Base-by-base conservation (phyloP, 2,113 vertebrate species). In the Rhodinocichla rosea region DNA sequence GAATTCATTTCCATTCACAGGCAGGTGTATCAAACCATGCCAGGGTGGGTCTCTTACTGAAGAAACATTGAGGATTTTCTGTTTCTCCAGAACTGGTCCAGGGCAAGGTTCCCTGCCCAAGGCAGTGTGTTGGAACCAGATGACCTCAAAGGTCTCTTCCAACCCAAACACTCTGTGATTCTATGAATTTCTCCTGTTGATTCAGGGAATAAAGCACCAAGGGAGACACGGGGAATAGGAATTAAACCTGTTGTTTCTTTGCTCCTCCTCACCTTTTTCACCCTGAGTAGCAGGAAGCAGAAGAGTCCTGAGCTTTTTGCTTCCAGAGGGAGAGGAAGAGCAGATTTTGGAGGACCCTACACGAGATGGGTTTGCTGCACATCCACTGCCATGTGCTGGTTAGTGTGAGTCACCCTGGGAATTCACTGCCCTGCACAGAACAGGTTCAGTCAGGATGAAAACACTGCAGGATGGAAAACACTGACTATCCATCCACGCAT, bases 401-500 rank as follows among this genome's bases (percentile, higher is more conserved):
- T 24, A 4, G 19, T 4, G 40, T 44, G 85, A 78, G n/a, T n/a
- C 52, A 32, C 6, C 12, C 73, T 11, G 59, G 68, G 83, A 47
- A 45, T 74, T 40, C 71, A 5, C 53, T 16, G 2, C 65, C 44
- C 69, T 40, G 32, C 4, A 2, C 0, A 21, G 49, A 64, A 13
- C 63, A 69, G 77, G 55, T 21, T 50, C 18, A 6, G 81, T 4
- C 76, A 57, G 57, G 57, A 57, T n/a, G 21, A 35, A 35, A 57
- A 57, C 56, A 23, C 56, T 57, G 33, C 67, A 56, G 62, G 63
- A 19, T 6, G 18, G 8, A 15, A 57, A 57, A 9, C 32, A 1
- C n/a, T n/a, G 10, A 0, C 26, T 2, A 0, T 27, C 37, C 4
- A 0, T 4, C 35, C 5, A 0, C 3, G 2, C 6, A 0, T 10